phyloP scores from a whole-genome alignment of 2,888 invertebrate species.

The Aradus depressus region DNA sequence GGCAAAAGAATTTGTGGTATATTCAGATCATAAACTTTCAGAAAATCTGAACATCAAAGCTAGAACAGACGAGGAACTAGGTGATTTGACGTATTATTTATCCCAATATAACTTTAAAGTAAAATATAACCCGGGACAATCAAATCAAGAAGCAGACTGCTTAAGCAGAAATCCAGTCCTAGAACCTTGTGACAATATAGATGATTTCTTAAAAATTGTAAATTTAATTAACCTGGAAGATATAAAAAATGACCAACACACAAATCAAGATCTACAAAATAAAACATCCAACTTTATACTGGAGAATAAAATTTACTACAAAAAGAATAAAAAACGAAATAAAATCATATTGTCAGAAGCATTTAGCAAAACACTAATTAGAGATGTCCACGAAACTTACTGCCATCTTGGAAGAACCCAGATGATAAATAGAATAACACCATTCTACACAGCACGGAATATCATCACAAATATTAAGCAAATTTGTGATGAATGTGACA shows the following conservation, averaged over 20 bases:
- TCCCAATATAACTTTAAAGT: not conserved
- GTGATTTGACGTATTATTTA: constrained; percentile 22
- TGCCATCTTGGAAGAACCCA: no score
- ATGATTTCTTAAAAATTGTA: not conserved
- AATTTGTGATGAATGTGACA: not conserved
- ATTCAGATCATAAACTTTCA: constrained; percentile 24
- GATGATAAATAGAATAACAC: not conserved
- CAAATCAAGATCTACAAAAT: not conserved
- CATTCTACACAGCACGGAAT: not conserved
- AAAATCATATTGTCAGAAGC: no score
- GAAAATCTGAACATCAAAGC: constrained; percentile 26
- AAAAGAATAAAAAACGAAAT: no score
- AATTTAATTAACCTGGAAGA: not conserved
- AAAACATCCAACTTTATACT: no score
- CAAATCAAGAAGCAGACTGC: not conserved
- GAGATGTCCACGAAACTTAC: not conserved
- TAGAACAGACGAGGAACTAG: constrained; percentile 26
- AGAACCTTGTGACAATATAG: not conserved
- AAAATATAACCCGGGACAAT: not conserved
- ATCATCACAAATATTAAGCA: not conserved
- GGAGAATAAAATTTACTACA: no score
- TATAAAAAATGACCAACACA: not conserved
- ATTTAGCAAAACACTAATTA: no score
- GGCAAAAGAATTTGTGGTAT: constrained; percentile 7
- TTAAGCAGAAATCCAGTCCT: not conserved